Evolutionary conservation across 2,113 vertebrate species (phyloP), one percentile per base, ranked within the genome.

Genomic region (Chaetodon trifascialis): DNA sequence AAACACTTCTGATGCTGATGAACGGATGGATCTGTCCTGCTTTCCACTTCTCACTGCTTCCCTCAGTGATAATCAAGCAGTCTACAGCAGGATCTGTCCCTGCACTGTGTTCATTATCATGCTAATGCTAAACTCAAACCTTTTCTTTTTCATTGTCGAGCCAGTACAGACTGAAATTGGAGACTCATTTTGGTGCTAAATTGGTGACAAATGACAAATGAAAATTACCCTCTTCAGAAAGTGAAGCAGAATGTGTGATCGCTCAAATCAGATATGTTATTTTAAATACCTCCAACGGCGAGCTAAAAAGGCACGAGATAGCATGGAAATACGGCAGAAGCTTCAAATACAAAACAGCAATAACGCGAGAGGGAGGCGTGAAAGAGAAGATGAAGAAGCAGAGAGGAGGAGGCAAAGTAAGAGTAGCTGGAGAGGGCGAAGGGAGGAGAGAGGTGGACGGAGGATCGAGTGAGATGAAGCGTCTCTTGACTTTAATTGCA

Each of bases 401-500:
- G 0, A 34, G 11, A 46, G 2, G 52, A 16, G 7, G 47, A 76
- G 36, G 10, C 46, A 34, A 40, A 60, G n/a, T 63, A 23, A 21
- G 38, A 25, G 40, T 6, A 36, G 16, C 7, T 16, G n/a, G 38
- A 66, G 74, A 64, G 51, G 73, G 38, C 44, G 69, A n/a, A 59
- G 34, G 62, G 23, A 68, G 44, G 72, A n/a, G 47, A 56, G 60
- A 46, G 15, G 16, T 42, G 17, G 52, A 25, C n/a, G 76, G 55
- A 30, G 42, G 68, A 65, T 52, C 14, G 40, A 36, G 67, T 40
- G 54, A 25, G 55, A 83, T 75, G 70, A 72, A 81, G 73, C 38
- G 15, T 67, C 47, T 73, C 65, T 64, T 30, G 4, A 38, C 80
- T 77, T 86, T 84, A 86, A 86, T 65, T 86, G 75, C 73, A 79